Conservation (phyloP, 2,888 invertebrate genomes). For the Diarsia brunnea region DNA sequence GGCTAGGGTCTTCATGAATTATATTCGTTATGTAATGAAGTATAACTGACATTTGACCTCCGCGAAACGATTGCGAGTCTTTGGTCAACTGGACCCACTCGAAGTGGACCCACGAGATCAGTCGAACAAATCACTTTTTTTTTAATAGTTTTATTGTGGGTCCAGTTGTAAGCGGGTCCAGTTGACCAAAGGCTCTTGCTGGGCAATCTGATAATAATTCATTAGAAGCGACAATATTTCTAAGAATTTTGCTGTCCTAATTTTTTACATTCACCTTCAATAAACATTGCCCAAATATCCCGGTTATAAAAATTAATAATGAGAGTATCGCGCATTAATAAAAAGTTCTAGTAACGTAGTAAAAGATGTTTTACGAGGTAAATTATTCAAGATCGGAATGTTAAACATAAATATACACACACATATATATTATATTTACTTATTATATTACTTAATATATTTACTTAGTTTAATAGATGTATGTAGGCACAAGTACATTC, state of each 20-base stretch:
- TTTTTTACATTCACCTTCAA: not conserved
- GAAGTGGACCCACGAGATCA: too few relatives aligned
- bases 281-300: not conserved
- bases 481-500: not conserved
- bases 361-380: not conserved
- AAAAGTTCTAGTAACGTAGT: not conserved
- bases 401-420: too few relatives aligned
- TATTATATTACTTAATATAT: too few relatives aligned
- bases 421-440: too few relatives aligned
- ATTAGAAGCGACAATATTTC: not conserved
- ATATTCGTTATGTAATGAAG: not conserved
- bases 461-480: constrained; percentile 27
- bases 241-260: not conserved
- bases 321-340: not conserved
- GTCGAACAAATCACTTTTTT: too few relatives aligned
- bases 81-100: too few relatives aligned
- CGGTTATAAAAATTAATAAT: not conserved
- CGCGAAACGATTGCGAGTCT: not conserved
- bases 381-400: constrained; percentile 12
- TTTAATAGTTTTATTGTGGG: too few relatives aligned
- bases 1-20: not conserved
- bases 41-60: constrained; percentile 8
- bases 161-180: too few relatives aligned
- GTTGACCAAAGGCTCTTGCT: too few relatives aligned
- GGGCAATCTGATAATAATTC: not conserved